phyloP scores from a whole-genome alignment of 1,140 invertebrate genomes.

The Lithobius niger region DNA sequence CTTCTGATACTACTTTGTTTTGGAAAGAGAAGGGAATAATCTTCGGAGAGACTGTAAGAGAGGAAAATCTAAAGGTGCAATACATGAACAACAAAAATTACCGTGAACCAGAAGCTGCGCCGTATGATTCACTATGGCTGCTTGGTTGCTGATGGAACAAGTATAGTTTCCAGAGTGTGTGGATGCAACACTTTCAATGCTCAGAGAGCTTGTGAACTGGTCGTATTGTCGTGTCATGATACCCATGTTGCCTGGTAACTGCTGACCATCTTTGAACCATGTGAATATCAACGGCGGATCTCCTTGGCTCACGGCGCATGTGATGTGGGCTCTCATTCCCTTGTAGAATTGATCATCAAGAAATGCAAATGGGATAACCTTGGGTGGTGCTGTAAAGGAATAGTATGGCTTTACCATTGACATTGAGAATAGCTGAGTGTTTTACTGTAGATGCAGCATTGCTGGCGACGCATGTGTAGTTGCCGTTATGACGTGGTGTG shows the following conservation, averaged over 20 bases:
- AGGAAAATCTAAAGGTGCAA: background rate
- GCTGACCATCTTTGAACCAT: slow-evolving; percentile 51
- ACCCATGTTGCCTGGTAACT: slow-evolving; percentile 18
- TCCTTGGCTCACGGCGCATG: slow-evolving; percentile 85
- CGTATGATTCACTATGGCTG: slow-evolving; percentile 44
- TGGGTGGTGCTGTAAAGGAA: slow-evolving; percentile 19
- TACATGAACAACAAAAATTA: slow-evolving; percentile 21
- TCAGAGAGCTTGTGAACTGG: slow-evolving; percentile 34
- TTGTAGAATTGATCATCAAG: slow-evolving; percentile 27
- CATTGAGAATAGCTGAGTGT: no score
- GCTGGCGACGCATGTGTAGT: no score
- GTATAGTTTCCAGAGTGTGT: slow-evolving; percentile 51
- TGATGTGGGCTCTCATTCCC: slow-evolving; percentile 43
- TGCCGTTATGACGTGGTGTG: no score
- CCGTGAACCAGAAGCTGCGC: slow-evolving; percentile 44
- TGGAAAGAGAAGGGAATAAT: slow-evolving; percentile 7
- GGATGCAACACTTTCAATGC: slow-evolving; percentile 44
- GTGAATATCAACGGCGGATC: slow-evolving; percentile 79
- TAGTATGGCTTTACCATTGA: no score
- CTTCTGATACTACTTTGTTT: background rate
- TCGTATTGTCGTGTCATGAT: slow-evolving; percentile 9
- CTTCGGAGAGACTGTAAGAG: background rate
- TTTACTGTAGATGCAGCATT: no score
- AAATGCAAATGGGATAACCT: slow-evolving; percentile 22
- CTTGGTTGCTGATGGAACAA: slow-evolving; percentile 46